These are phyloP conservation scores for Paramormyrops kingsleyae DNA, from an alignment of 2,113 vertebrate species.

Conservation along the genomic window DNA sequence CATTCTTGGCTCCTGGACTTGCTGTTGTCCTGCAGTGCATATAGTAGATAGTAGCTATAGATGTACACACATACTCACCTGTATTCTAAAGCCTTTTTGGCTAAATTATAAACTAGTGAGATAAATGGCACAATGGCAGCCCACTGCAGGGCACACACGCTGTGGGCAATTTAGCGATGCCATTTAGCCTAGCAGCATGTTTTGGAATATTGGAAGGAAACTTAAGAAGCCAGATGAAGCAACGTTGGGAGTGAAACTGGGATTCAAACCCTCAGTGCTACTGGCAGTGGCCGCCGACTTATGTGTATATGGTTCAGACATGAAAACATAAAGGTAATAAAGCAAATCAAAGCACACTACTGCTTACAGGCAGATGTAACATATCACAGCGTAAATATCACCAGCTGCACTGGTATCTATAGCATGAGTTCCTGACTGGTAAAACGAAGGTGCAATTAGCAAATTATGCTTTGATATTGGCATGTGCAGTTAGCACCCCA, in stretches of 20 bases:
- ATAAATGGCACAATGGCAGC: not conserved
- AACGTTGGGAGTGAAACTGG: no score
- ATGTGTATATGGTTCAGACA: not conserved
- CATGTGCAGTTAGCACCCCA: not conserved
- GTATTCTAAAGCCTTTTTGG: not conserved
- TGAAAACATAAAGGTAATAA: not conserved
- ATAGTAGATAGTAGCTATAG: not conserved
- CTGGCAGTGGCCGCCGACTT: no score
- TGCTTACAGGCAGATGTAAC: not conserved
- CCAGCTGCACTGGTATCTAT: not conserved
- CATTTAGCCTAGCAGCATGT: not conserved
- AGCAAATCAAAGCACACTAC: not conserved
- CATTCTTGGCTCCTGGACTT: not conserved
- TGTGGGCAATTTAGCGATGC: not conserved
- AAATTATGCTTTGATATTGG: not conserved
- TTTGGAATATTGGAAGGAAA: not conserved
- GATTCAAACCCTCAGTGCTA: no score
- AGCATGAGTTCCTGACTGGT: not conserved
- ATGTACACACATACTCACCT: not conserved
- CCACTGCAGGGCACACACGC: not conserved
- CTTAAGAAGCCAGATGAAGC: not conserved
- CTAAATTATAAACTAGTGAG: not conserved
- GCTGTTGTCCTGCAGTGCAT: not conserved
- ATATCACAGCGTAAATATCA: not conserved
- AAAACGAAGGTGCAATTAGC: not conserved